A percentile compares a stretch with the other conserved stretches of the same genome.
Evolutionary conservation across 2,113 vertebrate genomes (phyloP).

Genomic region (Strix aluco): DNA sequence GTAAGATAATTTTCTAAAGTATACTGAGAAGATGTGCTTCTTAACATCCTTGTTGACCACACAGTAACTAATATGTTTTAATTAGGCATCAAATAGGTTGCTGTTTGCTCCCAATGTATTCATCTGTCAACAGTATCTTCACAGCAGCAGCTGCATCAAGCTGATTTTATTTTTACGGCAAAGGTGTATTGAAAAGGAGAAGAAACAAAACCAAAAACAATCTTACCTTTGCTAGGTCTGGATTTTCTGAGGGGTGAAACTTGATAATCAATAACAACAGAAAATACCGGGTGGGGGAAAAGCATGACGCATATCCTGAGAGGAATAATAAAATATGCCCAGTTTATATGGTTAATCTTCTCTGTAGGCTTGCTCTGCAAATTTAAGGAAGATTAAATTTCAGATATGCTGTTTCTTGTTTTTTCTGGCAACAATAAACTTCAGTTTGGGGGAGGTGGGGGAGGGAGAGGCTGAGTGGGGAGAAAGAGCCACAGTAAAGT

Average conservation of each 20-base stretch:
- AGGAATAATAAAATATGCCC: not conserved
- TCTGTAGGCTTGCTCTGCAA: constrained; percentile 44
- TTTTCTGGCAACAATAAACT: constrained; percentile 64
- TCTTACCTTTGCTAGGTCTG: not conserved
- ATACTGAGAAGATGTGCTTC: not conserved
- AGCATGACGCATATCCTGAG: not conserved
- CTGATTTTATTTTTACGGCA: not conserved
- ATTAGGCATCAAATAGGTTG: not conserved
- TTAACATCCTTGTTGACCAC: not conserved
- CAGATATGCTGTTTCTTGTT: constrained; percentile 57
- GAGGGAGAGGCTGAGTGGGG: constrained; percentile 43
- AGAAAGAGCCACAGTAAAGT: constrained; percentile 39
- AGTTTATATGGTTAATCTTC: constrained; percentile 11
- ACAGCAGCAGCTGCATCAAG: not conserved
- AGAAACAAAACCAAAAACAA: not conserved
- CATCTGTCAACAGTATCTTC: not conserved
- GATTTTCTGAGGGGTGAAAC: not conserved
- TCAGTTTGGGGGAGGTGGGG: not conserved
- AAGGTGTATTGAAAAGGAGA: not conserved
- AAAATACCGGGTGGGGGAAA: not conserved
- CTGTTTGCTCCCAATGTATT: not conserved
- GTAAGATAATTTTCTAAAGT: not conserved
- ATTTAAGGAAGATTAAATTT: constrained; percentile 63
- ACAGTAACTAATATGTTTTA: not conserved
- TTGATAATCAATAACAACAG: not conserved